A percentile compares a stretch with the other conserved stretches of the same genome.
phyloP scores from a whole-genome alignment of 1,140 invertebrate species.

The Sminthurides bifidus region DNA sequence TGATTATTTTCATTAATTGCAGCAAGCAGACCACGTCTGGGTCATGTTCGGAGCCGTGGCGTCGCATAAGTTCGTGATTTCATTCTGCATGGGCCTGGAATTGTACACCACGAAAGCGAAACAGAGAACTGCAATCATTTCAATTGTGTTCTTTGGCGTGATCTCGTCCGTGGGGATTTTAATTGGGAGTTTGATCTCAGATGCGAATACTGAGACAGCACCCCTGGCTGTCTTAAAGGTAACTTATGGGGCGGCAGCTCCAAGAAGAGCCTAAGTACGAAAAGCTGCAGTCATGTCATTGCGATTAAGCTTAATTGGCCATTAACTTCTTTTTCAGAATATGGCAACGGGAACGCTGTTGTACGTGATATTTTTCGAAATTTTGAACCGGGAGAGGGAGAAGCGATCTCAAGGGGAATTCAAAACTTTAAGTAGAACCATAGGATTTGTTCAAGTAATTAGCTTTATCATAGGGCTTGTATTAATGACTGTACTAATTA shows the following conservation, averaged over 20 bases:
- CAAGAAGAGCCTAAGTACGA: not conserved
- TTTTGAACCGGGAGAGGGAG: constrained; percentile 51
- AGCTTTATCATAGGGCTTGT: constrained; percentile 9
- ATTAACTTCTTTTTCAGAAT: constrained; percentile 45
- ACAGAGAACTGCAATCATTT: constrained; percentile 35
- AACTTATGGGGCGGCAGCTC: not conserved
- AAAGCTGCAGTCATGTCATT: not conserved
- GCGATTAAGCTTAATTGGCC: not conserved
- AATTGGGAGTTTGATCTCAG: constrained; percentile 49
- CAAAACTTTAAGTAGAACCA: constrained; percentile 1
- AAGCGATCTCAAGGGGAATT: constrained; percentile 16
- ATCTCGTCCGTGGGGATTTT: constrained; percentile 61
- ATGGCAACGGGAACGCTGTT: constrained; percentile 75
- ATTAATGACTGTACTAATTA: constrained; percentile 15
- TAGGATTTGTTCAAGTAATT: constrained; percentile 27
- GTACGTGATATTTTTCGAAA: constrained; percentile 85
- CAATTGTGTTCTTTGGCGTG: constrained; percentile 63
- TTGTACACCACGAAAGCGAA: constrained; percentile 40
- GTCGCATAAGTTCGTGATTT: constrained; percentile 79
- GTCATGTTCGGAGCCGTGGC: constrained; percentile 68
- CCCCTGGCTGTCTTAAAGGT: constrained; percentile 22
- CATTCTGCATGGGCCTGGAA: constrained; percentile 72
- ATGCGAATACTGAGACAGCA: constrained; percentile 1
- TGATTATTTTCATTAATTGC: not conserved
- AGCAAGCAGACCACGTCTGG: constrained; percentile 49